Evolutionary conservation across 2,113 vertebrate genomes (phyloP).

Genomic region (Camarhynchus parvulus): DNA sequence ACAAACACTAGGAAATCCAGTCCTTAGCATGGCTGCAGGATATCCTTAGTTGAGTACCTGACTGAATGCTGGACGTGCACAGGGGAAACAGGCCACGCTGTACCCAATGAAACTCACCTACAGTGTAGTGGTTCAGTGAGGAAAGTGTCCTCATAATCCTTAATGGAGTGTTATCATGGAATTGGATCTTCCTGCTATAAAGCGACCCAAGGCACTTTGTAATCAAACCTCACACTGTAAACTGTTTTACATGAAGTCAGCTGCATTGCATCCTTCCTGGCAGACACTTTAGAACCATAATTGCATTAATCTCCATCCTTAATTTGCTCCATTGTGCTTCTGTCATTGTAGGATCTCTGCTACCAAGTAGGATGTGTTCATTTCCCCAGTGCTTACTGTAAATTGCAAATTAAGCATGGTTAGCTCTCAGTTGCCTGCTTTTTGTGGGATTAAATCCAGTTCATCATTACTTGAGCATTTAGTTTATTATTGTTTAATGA

Average conservation of each 20-base stretch:
- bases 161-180: not conserved
- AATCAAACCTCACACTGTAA: not conserved
- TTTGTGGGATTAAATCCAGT: not conserved
- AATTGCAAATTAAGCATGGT: not conserved
- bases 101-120: not conserved
- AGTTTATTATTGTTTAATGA: slow-evolving; percentile 27
- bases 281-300: slow-evolving; percentile 17
- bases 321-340: slow-evolving; percentile 11
- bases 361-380: not conserved
- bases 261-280: not conserved
- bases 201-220: not conserved
- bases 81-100: not conserved
- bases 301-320: not conserved
- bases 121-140: not conserved
- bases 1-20: not conserved
- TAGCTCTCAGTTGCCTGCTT: not conserved
- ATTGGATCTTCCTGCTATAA: slow-evolving; percentile 2
- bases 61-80: not conserved
- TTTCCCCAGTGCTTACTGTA: not conserved
- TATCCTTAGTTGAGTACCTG: not conserved
- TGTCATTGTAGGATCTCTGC: slow-evolving; percentile 13
- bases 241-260: not conserved
- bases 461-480: not conserved
- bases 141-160: not conserved
- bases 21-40: not conserved